phyloP scores from a whole-genome alignment of 1,140 invertebrate species.

The silkworm (Bombyx mori) region ASM3026992v2 NC_085126.1:12038501-12039000 shows the following conservation, averaged over 20 bases:
- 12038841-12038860: constrained; percentile 71
- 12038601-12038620: constrained; percentile 70
- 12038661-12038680: constrained; percentile 72
- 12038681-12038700: constrained; percentile 70
- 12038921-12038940: constrained; percentile 71
- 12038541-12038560: constrained; percentile 72
- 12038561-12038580: constrained; percentile 72
- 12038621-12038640: constrained; percentile 73
- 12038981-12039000: constrained; percentile 65
- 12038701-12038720: constrained; percentile 69
- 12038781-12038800: constrained; percentile 66
- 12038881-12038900: constrained; percentile 68
- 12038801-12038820: constrained; percentile 71
- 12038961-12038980: constrained; percentile 74
- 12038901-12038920: constrained; percentile 73
- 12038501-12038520: constrained; percentile 69
- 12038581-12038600: constrained; percentile 72
- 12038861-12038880: constrained; percentile 71
- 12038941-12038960: constrained; percentile 73
- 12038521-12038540: constrained; percentile 74
- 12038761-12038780: constrained; percentile 73
- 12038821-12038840: constrained; percentile 71
- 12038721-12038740: constrained; percentile 72
- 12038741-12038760: constrained; percentile 69
- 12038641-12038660: constrained; percentile 72